Evolutionary conservation across 2,113 vertebrate species (phyloP).

Genomic region (Serilophus lunatus): DNA sequence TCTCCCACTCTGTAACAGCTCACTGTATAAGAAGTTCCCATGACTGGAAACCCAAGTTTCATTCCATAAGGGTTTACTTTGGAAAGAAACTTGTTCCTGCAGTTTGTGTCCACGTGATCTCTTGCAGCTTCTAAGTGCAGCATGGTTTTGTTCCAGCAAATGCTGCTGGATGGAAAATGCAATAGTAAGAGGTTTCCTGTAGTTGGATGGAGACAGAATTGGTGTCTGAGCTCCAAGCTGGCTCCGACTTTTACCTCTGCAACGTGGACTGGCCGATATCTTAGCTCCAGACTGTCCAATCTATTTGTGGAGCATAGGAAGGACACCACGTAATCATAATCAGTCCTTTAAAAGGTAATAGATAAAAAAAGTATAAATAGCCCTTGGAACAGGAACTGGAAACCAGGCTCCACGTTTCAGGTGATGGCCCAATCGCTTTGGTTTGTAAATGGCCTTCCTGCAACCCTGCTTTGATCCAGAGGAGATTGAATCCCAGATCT

Average conservation of each 20-base stretch:
- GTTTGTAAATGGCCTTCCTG: slow-evolving; percentile 2
- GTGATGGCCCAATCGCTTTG: not conserved
- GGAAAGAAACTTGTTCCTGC: slow-evolving; percentile 5
- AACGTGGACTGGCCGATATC: fast-evolving
- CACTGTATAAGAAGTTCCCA: not conserved
- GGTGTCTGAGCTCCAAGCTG: not conserved
- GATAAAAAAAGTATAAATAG: slow-evolving; percentile 33
- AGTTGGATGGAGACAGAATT: not conserved
- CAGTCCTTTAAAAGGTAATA: not conserved
- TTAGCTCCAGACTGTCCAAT: not conserved
- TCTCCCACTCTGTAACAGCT: not conserved
- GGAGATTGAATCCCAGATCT: not conserved
- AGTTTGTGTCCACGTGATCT: not conserved
- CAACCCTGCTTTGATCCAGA: not conserved
- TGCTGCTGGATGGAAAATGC: slow-evolving; percentile 15
- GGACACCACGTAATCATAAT: not conserved
- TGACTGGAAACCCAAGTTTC: not conserved
- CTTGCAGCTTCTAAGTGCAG: not conserved
- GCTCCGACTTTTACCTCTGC: not conserved
- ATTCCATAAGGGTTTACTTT: slow-evolving; percentile 47
- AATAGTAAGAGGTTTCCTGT: not conserved
- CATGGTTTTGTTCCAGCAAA: slow-evolving; percentile 17
- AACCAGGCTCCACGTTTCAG: not conserved
- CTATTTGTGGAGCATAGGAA: not conserved
- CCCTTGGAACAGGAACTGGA: slow-evolving; percentile 47